Evolutionary conservation across 1,140 invertebrate genomes (phyloP).

Genomic region (silkworm (Bombyx mori)): ASM3026992v2 NC_085119.1:13413501-13414000

Average conservation of each 20-base stretch:
- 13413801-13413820: conserved; percentile 65
- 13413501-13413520: neutral
- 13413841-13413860: conserved; percentile 65
- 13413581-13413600: conserved; percentile 16
- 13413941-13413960: conserved; percentile 43
- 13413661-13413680: conserved; percentile 66
- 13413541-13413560: neutral
- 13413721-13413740: conserved; percentile 13
- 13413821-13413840: conserved; percentile 69
- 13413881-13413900: conserved; percentile 47
- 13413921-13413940: conserved; percentile 35
- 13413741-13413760: conserved; percentile 18
- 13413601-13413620: conserved; percentile 37
- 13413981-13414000: no score
- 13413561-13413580: conserved; percentile 9
- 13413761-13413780: conserved; percentile 49
- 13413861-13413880: conserved; percentile 64
- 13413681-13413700: conserved; percentile 62
- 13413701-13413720: conserved; percentile 16
- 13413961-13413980: no score
- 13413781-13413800: conserved; percentile 55
- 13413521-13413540: neutral
- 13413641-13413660: conserved; percentile 56
- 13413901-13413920: conserved; percentile 6
- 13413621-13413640: conserved; percentile 32